Conservation (phyloP, 2,888 invertebrate genomes). For the Cephus nigrinus region DNA sequence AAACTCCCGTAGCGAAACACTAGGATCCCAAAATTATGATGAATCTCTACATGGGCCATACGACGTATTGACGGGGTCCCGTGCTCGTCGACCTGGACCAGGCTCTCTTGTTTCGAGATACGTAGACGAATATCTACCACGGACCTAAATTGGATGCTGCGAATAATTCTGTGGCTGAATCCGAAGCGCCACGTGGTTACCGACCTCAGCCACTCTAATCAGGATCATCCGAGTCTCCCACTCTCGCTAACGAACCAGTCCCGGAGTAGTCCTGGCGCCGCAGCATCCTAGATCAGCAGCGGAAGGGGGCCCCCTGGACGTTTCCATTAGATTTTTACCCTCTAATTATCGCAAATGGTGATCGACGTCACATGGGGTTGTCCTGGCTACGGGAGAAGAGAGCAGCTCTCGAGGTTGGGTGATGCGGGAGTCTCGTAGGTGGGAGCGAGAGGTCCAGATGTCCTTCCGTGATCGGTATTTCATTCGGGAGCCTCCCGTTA, state of each 20-base stretch:
- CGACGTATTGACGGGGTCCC: background rate
- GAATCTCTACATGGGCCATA: background rate
- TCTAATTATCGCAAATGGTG: background rate
- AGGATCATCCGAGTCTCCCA: slow-evolving; percentile 6
- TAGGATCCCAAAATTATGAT: background rate
- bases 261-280: background rate
- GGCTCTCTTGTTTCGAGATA: background rate
- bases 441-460: background rate
- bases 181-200: background rate
- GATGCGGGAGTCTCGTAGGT: too few relatives aligned
- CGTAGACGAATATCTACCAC: background rate
- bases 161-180: background rate
- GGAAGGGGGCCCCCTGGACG: background rate
- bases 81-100: background rate
- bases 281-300: background rate
- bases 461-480: background rate
- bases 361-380: background rate
- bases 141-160: background rate
- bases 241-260: slow-evolving; percentile 8
- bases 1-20: background rate
- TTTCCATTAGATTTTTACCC: slow-evolving; percentile 1
- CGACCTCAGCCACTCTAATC: background rate
- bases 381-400: background rate
- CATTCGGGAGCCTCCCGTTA: background rate
- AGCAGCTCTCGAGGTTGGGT: background rate